phyloP scores from a whole-genome alignment of 2,888 invertebrate genomes.

The Drosophila longiperda region DNA sequence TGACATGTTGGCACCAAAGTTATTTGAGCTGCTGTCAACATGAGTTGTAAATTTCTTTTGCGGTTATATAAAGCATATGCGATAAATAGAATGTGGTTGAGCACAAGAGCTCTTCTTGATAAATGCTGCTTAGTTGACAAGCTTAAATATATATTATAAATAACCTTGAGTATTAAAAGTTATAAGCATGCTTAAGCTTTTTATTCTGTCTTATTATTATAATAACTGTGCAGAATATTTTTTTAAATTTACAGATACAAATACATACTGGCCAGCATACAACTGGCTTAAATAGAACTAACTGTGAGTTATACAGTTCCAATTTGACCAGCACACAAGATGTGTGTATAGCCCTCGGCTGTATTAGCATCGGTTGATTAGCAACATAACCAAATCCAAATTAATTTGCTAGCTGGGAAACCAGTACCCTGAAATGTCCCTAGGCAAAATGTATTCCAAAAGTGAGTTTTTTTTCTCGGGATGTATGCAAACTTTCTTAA shows the following conservation, averaged over 20 bases:
- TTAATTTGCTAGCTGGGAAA: conserved; percentile 2
- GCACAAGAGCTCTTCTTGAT: not conserved
- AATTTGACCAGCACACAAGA: not conserved
- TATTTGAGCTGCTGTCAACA: conserved; percentile 3
- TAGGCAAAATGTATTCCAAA: not conserved
- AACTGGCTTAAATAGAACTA: not conserved
- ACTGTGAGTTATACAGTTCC: not conserved
- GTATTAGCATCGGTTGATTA: not conserved
- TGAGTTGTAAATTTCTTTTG: not conserved
- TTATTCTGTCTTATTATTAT: not conserved
- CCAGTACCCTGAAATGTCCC: not conserved
- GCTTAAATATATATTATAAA: not conserved
- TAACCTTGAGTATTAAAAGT: not conserved
- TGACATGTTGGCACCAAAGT: conserved; percentile 8
- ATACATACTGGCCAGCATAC: not conserved
- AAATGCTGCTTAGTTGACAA: not conserved
- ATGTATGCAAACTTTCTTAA: conserved; percentile 43
- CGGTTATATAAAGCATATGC: not conserved
- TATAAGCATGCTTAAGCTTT: too few species aligned
- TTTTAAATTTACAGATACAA: not conserved
- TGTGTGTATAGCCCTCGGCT: not conserved
- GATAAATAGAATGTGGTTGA: not conserved
- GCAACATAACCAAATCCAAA: conserved; percentile 11
- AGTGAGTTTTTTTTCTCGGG: not conserved
- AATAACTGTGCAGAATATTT: not conserved